Conservation (phyloP, 2,113 vertebrate species). For the Salvator merianae region DNA sequence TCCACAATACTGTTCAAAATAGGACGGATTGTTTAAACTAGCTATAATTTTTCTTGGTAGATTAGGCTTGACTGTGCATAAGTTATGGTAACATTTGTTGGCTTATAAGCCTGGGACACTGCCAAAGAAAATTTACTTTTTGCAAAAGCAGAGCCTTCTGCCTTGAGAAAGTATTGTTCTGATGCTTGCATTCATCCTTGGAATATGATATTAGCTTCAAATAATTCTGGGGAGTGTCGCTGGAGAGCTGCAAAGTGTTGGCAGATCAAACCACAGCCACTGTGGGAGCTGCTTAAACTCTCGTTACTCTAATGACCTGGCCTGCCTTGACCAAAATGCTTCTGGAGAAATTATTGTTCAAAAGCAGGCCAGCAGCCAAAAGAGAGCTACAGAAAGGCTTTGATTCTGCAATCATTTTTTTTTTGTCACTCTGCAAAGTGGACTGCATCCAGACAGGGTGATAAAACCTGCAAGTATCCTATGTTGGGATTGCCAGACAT, state of each 20-base stretch:
- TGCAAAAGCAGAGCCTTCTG: constrained; percentile 46
- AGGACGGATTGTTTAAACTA: constrained; percentile 27
- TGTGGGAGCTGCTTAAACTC: rapidly evolving
- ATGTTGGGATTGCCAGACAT: too few relatives aligned
- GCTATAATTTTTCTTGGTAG: constrained; percentile 28
- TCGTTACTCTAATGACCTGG: rapidly evolving
- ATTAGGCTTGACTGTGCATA: constrained; percentile 14
- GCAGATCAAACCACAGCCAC: constrained; percentile 40
- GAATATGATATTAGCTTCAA: constrained; percentile 29
- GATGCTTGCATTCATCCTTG: neutral
- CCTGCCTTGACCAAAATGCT: constrained; percentile 33
- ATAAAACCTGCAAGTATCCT: too few relatives aligned
- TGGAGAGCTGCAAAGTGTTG: constrained; percentile 43
- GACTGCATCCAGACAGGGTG: too few relatives aligned
- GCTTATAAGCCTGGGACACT: constrained; percentile 50
- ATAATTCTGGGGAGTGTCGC: neutral
- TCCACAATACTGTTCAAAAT: neutral
- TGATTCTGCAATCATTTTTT: neutral
- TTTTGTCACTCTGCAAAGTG: too few relatives aligned
- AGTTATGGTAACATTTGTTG: constrained; percentile 45
- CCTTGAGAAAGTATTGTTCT: constrained; percentile 35
- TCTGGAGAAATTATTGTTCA: constrained; percentile 29
- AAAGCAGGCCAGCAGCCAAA: constrained; percentile 15
- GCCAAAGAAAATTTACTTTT: constrained; percentile 42
- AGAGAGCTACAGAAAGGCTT: neutral